phyloP scores from a whole-genome alignment of 2,113 vertebrate species.

The Heterochromis multidens region DNA sequence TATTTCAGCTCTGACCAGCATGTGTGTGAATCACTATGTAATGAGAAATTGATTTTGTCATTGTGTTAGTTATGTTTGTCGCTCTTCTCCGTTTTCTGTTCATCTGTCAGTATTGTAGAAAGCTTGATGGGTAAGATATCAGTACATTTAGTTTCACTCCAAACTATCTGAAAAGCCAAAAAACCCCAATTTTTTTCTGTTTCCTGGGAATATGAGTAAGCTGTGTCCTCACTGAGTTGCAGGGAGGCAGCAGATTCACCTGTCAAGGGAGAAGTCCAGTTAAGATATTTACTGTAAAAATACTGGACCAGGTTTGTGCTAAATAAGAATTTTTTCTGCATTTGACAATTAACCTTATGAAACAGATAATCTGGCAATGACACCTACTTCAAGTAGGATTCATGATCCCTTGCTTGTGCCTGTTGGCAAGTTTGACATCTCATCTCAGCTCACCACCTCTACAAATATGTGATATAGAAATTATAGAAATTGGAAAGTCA shows the following conservation, averaged over 20 bases:
- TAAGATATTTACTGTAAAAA: background rate
- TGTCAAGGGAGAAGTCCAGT: background rate
- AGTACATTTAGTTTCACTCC: background rate
- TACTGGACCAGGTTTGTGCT: background rate
- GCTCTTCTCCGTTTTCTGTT: background rate
- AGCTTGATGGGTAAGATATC: background rate
- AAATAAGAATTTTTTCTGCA: background rate
- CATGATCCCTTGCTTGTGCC: background rate
- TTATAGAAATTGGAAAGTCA: background rate
- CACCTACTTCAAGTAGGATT: background rate
- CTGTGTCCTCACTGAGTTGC: background rate
- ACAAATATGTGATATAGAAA: background rate
- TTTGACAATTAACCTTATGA: background rate
- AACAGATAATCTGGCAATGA: background rate
- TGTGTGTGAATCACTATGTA: background rate
- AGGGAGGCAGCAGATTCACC: background rate
- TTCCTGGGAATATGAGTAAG: background rate
- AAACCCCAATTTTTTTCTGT: background rate
- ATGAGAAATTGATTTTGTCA: conserved; percentile 25
- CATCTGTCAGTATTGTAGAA: background rate
- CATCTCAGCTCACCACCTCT: background rate
- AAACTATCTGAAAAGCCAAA: background rate
- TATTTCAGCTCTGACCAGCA: background rate
- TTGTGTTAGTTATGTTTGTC: background rate
- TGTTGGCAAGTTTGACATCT: background rate